A percentile compares a stretch with the other conserved stretches of the same genome.
These are phyloP conservation scores for Nyctereutes procyonoides DNA, from an alignment of 2,113 vertebrate genomes.

Conservation along the genomic window DNA sequence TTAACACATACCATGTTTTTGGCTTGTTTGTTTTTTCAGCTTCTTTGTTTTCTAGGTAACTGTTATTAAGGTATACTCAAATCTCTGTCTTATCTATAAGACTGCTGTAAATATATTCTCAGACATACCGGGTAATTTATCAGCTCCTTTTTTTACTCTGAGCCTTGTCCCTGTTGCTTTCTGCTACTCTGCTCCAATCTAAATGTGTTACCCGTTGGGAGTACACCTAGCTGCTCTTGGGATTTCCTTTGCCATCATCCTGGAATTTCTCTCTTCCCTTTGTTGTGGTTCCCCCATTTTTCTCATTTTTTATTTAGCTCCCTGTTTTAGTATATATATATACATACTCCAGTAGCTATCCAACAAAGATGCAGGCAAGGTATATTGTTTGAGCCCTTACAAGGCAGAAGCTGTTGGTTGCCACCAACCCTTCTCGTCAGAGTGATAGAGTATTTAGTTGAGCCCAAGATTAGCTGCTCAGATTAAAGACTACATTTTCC, in stretches of 20 bases:
- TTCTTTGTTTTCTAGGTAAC: background rate
- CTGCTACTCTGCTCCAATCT: background rate
- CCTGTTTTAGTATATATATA: background rate
- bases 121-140: background rate
- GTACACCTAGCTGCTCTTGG: background rate
- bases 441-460: background rate
- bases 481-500: background rate
- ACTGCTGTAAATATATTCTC: background rate
- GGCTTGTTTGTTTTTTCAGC: background rate
- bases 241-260: background rate
- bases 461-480: background rate
- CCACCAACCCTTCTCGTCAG: background rate
- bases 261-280: background rate
- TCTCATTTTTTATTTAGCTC: background rate
- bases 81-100: background rate
- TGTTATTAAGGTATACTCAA: background rate
- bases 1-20: background rate
- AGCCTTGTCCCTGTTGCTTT: background rate
- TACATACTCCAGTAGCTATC: background rate
- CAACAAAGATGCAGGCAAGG: background rate
- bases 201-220: background rate
- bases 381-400: background rate
- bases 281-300: background rate
- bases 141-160: background rate
- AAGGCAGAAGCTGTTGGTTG: background rate